Conservation (phyloP, 2,797 vertebrate genomes). For the Lemur catta region DNA sequence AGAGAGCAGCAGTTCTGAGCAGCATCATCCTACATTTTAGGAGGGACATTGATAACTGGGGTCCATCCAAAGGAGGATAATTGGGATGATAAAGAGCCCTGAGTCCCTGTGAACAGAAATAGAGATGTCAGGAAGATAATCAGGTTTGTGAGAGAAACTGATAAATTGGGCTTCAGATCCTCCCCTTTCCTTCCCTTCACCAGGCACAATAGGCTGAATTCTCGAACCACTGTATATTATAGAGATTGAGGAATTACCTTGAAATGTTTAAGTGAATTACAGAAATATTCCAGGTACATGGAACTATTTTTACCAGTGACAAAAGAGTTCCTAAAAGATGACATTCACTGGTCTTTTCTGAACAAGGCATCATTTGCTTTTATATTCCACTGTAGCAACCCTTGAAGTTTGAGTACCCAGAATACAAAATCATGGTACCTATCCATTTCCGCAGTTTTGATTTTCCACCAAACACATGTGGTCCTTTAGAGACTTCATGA, state of each 20-base stretch:
- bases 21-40: neutral
- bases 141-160: neutral
- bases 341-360: neutral
- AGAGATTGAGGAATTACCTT: neutral
- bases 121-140: neutral
- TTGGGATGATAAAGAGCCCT: neutral
- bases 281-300: neutral
- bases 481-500: neutral
- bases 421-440: neutral
- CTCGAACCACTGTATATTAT: neutral
- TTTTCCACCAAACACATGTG: neutral
- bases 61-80: neutral
- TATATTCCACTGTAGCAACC: neutral
- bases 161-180: neutral
- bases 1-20: neutral
- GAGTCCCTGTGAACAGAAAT: neutral
- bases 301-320: neutral
- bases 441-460: neutral
- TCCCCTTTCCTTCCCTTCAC: neutral
- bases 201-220: neutral
- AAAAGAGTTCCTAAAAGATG: neutral
- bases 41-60: neutral
- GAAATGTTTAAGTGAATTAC: neutral
- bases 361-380: slow-evolving; percentile 24
- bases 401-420: neutral